These are phyloP conservation scores for Chrysochloris asiatica DNA, from an alignment of 2,113 vertebrate genomes.

Conservation along the genomic window DNA sequence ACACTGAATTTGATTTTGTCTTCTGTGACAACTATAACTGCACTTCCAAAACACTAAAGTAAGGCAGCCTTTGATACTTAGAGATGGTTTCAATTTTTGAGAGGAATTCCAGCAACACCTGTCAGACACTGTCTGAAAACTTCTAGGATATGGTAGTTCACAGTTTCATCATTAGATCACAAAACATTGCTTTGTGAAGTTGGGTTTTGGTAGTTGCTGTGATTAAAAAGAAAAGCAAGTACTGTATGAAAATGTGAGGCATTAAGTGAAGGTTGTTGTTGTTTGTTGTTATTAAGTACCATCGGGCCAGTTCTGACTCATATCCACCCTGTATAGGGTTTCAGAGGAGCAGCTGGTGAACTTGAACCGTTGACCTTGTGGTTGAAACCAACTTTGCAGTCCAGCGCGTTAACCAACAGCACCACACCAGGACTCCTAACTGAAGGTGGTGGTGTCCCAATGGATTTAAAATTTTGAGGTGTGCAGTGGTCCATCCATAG, in stretches of 20 bases:
- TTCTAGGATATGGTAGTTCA: slow-evolving; percentile 14
- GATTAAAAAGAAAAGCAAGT: slow-evolving; percentile 41
- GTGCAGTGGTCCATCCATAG: neutral
- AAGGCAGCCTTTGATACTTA: neutral
- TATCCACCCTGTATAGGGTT: too few species aligned
- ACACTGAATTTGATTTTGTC: slow-evolving; percentile 11
- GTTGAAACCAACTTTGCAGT: too few species aligned
- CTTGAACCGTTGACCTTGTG: too few species aligned
- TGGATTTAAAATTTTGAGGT: slow-evolving; percentile 30
- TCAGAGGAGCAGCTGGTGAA: too few species aligned
- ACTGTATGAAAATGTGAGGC: neutral
- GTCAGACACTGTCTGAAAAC: neutral
- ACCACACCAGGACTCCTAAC: too few species aligned
- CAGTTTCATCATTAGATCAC: slow-evolving; percentile 23
- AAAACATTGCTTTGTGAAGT: slow-evolving; percentile 24
- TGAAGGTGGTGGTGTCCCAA: neutral
- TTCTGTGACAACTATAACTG: neutral
- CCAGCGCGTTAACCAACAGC: too few species aligned
- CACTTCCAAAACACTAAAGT: neutral
- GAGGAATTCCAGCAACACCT: neutral
- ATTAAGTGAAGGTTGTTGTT: too few species aligned
- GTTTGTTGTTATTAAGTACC: too few species aligned
- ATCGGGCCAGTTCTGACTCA: too few species aligned
- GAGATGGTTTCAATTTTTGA: slow-evolving; percentile 36
- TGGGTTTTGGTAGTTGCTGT: slow-evolving; percentile 2